Evolutionary conservation across 2,113 vertebrate species (phyloP).

Genomic region (Sinocyclocheilus rhinocerous): DNA sequence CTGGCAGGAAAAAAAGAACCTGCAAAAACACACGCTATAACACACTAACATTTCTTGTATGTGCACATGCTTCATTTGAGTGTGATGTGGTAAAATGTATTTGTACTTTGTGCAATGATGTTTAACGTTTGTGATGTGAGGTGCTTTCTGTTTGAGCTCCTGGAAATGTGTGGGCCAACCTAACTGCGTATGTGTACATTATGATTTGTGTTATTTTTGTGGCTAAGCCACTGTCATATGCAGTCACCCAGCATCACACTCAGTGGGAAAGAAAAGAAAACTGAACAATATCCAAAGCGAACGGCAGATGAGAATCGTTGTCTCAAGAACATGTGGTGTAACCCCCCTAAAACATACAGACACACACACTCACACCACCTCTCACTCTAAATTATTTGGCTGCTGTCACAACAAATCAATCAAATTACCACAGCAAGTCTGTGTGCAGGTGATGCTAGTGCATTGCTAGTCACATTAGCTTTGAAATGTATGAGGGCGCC

Average conservation of each 20-base stretch:
- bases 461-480: slow-evolving; percentile 89
- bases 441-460: slow-evolving; percentile 88
- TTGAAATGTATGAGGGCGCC: slow-evolving; percentile 89
- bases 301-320: slow-evolving; percentile 88
- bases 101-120: slow-evolving; percentile 35
- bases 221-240: slow-evolving; percentile 66
- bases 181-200: slow-evolving; percentile 65
- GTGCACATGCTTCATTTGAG: not conserved
- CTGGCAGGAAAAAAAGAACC: not conserved
- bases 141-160: not conserved
- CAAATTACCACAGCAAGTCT: slow-evolving; percentile 94
- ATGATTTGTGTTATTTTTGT: slow-evolving; percentile 69
- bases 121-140: slow-evolving; percentile 32
- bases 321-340: slow-evolving; percentile 82
- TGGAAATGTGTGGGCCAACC: slow-evolving; percentile 60
- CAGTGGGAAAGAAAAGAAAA: slow-evolving; percentile 62
- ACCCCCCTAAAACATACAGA: slow-evolving; percentile 70
- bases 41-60: slow-evolving; percentile 9
- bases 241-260: slow-evolving; percentile 69
- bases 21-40: not conserved
- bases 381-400: slow-evolving; percentile 99
- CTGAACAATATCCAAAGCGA: slow-evolving; percentile 83
- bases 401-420: slow-evolving; percentile 99
- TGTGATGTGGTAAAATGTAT: slow-evolving; percentile 19
- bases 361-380: slow-evolving; percentile 75